phyloP scores from a whole-genome alignment of 2,113 vertebrate genomes.

The Australoheros scitulus region DNA sequence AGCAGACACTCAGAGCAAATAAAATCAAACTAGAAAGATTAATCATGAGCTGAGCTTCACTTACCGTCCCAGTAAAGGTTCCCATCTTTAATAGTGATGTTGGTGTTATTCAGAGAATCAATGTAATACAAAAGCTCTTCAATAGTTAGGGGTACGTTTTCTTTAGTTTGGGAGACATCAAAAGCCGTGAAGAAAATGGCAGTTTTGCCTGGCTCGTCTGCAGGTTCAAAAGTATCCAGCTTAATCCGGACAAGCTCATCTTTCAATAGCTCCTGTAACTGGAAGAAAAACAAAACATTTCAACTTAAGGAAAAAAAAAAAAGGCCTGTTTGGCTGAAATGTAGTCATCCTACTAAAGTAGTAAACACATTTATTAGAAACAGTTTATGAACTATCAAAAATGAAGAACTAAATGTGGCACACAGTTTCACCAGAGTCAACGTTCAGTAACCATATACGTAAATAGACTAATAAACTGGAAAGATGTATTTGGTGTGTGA shows the following conservation, averaged over 20 bases:
- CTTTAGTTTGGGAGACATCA: conserved; percentile 13
- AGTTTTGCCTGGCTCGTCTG: conserved; percentile 13
- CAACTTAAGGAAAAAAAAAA: background rate
- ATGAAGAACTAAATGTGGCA: too few species aligned
- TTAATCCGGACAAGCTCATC: conserved; percentile 29
- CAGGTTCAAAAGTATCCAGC: conserved; percentile 30
- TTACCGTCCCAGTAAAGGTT: conserved; percentile 72
- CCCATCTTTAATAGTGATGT: conserved; percentile 41
- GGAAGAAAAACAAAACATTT: background rate
- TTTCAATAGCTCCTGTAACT: conserved; percentile 65
- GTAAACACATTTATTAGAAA: background rate
- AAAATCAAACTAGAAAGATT: background rate
- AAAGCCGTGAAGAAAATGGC: conserved; percentile 49
- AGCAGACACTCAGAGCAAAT: background rate
- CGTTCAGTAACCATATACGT: too few species aligned
- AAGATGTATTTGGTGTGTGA: background rate
- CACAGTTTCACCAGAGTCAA: too few species aligned
- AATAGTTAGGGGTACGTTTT: conserved; percentile 15
- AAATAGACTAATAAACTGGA: background rate
- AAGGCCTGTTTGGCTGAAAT: too few species aligned
- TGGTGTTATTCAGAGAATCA: background rate
- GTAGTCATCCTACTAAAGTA: background rate
- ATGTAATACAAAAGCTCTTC: conserved; percentile 50
- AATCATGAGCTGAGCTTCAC: background rate
- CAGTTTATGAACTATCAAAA: background rate